Conservation (phyloP, 2,888 invertebrate species). For the Luperina nickerlii region DNA sequence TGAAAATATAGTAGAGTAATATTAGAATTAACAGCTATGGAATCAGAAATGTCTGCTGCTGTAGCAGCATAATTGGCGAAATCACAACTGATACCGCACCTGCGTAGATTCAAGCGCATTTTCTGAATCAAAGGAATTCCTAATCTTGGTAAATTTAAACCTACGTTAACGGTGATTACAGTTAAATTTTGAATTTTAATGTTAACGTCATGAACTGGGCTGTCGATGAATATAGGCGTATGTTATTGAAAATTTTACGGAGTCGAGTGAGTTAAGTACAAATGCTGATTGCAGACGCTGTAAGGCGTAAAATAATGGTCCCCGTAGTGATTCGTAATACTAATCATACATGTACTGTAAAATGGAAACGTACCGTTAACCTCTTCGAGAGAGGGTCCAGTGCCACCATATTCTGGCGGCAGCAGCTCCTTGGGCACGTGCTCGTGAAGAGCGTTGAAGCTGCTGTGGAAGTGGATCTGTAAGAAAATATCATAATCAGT, state of each 20-base stretch:
- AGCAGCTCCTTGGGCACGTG: constrained; percentile 94
- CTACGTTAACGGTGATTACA: not conserved
- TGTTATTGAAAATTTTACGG: not conserved
- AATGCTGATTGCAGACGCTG: not conserved
- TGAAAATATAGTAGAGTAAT: constrained; percentile 74
- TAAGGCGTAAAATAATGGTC: no score
- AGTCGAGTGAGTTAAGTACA: not conserved
- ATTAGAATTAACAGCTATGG: not conserved
- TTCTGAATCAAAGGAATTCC: not conserved
- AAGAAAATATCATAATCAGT: constrained; percentile 51
- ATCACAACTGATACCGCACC: no score
- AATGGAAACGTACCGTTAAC: constrained; percentile 90
- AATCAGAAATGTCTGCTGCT: not conserved
- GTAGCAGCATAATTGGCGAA: no score
- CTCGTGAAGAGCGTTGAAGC: constrained; percentile 92
- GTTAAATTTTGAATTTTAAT: not conserved
- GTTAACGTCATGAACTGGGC: not conserved
- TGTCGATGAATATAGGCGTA: not conserved
- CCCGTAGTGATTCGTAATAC: not conserved
- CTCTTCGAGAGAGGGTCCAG: constrained; percentile 92
- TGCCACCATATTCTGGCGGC: constrained; percentile 96
- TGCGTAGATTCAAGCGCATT: not conserved
- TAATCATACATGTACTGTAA: not conserved
- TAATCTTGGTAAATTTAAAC: no score
- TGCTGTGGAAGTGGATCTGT: constrained; percentile 93